Conservation (phyloP, 2,888 invertebrate genomes). For the Liodrosophila aerea region DNA sequence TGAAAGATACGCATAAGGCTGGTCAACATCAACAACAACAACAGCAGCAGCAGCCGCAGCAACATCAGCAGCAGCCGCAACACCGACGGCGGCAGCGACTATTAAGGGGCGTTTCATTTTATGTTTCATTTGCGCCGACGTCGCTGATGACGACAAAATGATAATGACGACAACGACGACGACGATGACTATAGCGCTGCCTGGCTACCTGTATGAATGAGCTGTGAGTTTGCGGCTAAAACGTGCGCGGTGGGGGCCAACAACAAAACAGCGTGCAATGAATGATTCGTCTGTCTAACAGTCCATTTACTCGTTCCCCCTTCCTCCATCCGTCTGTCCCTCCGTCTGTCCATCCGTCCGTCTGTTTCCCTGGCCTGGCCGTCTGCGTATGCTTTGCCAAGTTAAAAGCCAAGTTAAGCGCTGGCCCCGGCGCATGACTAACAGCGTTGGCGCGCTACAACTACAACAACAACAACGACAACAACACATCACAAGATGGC, state of each 20-base stretch:
- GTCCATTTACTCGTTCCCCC: constrained; percentile 6
- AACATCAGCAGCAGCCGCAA: not conserved
- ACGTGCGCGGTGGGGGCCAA: constrained; percentile 18
- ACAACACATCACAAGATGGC: constrained; percentile 2
- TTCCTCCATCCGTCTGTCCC: constrained; percentile 33
- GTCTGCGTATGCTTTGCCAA: constrained; percentile 48
- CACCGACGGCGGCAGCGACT: constrained; percentile 46
- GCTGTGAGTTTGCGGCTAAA: constrained; percentile 30
- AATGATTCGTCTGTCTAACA: constrained; percentile 59
- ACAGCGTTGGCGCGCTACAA: constrained; percentile 71
- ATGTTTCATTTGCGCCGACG: constrained; percentile 77
- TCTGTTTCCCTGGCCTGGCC: constrained; percentile 26
- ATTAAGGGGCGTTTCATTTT: constrained; percentile 79
- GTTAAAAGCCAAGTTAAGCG: constrained; percentile 69
- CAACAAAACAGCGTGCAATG: constrained; percentile 56
- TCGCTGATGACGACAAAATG: constrained; percentile 76
- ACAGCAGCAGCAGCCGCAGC: constrained; percentile 10
- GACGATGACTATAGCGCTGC: constrained; percentile 15
- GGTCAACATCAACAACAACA: constrained; percentile 30
- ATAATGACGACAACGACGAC: constrained; percentile 64
- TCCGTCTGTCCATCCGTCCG: constrained; percentile 17
- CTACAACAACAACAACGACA: constrained; percentile 36
- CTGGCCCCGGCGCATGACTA: constrained; percentile 70
- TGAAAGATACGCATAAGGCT: constrained; percentile 69
- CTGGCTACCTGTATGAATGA: constrained; percentile 73